phyloP scores from a whole-genome alignment of 2,888 invertebrate genomes.

The Brachyopa scutellaris region DNA sequence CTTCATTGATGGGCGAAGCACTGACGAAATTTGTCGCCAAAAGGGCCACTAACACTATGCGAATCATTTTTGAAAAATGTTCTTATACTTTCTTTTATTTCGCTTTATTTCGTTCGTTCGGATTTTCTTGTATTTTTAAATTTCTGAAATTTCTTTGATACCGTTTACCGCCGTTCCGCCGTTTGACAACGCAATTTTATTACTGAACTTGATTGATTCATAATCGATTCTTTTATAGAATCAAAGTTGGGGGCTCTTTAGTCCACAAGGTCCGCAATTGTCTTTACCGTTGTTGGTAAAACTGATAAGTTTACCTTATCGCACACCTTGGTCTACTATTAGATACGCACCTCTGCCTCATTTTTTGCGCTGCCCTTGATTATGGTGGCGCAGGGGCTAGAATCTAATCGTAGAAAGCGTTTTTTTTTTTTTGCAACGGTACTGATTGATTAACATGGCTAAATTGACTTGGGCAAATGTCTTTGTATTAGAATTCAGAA shows the following conservation, averaged over 20 bases:
- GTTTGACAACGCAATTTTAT: conserved; percentile 20
- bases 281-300: background rate
- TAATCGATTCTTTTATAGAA: conserved; percentile 54
- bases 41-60: conserved; percentile 26
- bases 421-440: background rate
- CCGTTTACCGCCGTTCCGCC: background rate
- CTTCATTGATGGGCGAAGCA: background rate
- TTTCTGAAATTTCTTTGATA: too few species aligned
- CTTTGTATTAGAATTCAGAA: background rate
- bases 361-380: background rate
- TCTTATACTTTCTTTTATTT: background rate
- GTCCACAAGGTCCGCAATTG: background rate
- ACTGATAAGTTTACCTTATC: conserved; percentile 48
- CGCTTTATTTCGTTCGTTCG: conserved; percentile 33
- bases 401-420: conserved; percentile 8
- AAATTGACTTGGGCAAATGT: background rate
- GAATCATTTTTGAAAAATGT: conserved; percentile 23
- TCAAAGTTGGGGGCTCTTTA: background rate
- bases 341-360: background rate
- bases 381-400: background rate
- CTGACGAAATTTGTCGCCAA: conserved; percentile 18
- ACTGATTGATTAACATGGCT: conserved; percentile 10
- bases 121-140: too few species aligned
- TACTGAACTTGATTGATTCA: conserved; percentile 22
- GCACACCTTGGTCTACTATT: too few species aligned